phyloP scores from a whole-genome alignment of 2,888 invertebrate genomes.

The Shargacucullia verbasci region DNA sequence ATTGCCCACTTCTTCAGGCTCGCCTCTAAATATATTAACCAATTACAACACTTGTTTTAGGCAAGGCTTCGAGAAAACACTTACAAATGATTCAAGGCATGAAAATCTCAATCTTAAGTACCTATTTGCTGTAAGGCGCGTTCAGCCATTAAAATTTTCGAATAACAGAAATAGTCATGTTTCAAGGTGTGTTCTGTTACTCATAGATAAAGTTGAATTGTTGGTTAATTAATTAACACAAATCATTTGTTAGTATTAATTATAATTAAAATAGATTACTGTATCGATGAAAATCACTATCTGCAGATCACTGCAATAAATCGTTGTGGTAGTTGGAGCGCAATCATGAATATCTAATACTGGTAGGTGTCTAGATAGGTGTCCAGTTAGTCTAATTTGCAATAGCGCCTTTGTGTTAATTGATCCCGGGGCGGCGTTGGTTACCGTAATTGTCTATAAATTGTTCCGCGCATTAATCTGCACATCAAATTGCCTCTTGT shows the following conservation, averaged over 20 bases:
- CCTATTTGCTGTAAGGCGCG: constrained; percentile 24
- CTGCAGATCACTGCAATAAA: constrained; percentile 57
- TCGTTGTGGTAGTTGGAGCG: constrained; percentile 57
- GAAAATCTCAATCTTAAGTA: constrained; percentile 17
- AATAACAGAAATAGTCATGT: constrained; percentile 21
- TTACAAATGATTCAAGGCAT: constrained; percentile 4
- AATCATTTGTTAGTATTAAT: constrained; percentile 55
- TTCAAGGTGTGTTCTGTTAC: constrained; percentile 36
- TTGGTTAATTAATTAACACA: constrained; percentile 45
- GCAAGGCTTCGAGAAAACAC: constrained; percentile 21
- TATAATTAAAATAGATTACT: constrained; percentile 58
- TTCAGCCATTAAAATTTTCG: constrained; percentile 24
- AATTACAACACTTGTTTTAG: constrained; percentile 60
- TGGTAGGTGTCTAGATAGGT: constrained; percentile 71
- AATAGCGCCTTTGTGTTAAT: constrained; percentile 86
- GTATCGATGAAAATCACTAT: constrained; percentile 55
- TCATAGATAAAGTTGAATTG: constrained; percentile 47
- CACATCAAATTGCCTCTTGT: constrained; percentile 79
- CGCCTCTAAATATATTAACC: constrained; percentile 64
- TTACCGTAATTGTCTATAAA: constrained; percentile 87
- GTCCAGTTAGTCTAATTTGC: constrained; percentile 84
- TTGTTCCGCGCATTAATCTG: constrained; percentile 85
- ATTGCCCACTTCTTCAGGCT: constrained; percentile 68
- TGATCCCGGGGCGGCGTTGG: constrained; percentile 81
- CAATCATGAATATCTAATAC: constrained; percentile 78